phyloP scores from a whole-genome alignment of 2,113 vertebrate species.

The Hylia prasina region DNA sequence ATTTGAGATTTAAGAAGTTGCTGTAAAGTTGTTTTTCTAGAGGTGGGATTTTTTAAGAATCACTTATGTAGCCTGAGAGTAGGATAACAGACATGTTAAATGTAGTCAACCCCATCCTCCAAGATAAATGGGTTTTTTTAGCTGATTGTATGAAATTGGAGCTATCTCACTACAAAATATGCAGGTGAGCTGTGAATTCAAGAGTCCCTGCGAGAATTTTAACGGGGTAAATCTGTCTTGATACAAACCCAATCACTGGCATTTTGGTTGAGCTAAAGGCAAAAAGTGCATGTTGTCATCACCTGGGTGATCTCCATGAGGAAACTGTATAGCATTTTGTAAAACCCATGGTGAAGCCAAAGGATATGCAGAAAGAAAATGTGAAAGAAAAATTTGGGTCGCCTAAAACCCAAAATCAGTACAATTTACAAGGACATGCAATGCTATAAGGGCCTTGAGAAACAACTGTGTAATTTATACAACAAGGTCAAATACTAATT shows the following conservation, averaged over 20 bases:
- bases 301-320: neutral
- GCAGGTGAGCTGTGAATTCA: neutral
- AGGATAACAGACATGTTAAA: neutral
- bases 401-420: neutral
- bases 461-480: neutral
- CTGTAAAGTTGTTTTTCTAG: neutral
- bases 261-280: neutral
- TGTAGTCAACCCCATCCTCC: neutral
- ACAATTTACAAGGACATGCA: neutral
- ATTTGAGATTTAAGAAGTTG: neutral
- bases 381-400: neutral
- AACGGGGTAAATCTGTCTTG: neutral
- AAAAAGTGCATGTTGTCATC: neutral
- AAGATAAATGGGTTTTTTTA: neutral
- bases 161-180: neutral
- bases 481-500: neutral
- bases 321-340: neutral
- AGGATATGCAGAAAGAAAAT: neutral
- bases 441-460: neutral
- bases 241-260: neutral
- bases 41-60: neutral
- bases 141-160: neutral
- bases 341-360: neutral
- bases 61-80: neutral
- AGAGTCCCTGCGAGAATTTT: neutral